phyloP scores from a whole-genome alignment of 2,113 vertebrate species.

The Eulemur rufifrons region DNA sequence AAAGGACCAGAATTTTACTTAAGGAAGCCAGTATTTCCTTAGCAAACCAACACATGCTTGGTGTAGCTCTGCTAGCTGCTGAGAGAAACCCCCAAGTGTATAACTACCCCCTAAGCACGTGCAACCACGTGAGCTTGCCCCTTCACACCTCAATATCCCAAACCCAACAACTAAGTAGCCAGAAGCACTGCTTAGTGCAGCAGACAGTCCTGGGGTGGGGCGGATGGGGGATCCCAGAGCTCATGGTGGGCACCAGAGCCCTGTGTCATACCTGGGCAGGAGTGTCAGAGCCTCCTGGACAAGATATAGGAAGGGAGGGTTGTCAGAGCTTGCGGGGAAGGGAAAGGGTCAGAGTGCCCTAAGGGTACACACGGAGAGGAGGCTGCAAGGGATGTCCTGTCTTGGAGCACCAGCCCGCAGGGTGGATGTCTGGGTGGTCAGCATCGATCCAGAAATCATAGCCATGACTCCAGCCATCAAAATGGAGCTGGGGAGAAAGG shows the following conservation, averaged over 20 bases:
- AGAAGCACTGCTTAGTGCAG: background rate
- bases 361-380: constrained; percentile 87
- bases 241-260: background rate
- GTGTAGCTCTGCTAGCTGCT: background rate
- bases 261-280: background rate
- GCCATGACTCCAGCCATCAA: constrained; percentile 96
- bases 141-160: background rate
- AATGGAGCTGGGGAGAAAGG: constrained; percentile 89
- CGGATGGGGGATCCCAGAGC: background rate
- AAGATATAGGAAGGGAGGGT: background rate
- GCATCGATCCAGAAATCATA: constrained; percentile 98
- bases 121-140: background rate
- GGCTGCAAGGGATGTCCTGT: constrained; percentile 94
- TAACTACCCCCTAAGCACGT: background rate
- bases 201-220: accelerated
- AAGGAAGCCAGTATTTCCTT: background rate
- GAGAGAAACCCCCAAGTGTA: background rate
- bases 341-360: background rate
- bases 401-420: constrained; percentile 95
- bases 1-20: background rate
- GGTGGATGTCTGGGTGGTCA: constrained; percentile 96
- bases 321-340: background rate
- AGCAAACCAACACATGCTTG: background rate
- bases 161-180: constrained; percentile 62
- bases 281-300: background rate